A percentile compares a stretch with the other conserved stretches of the same genome.
Conservation (phyloP, 1,140 invertebrate species). For the Solen grandis region DNA sequence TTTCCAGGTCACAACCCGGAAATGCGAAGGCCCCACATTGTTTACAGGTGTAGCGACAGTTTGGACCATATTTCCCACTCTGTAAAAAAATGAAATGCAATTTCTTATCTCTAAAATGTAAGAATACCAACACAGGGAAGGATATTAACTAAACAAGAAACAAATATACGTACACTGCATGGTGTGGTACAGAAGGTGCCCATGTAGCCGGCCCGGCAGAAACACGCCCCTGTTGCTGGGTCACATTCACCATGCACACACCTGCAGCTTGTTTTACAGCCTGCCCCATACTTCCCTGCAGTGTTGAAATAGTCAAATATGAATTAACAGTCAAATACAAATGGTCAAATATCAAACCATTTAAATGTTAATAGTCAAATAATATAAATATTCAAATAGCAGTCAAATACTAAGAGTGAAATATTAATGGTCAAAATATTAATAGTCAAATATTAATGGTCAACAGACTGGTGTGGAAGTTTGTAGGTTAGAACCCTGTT, state of each 20-base stretch:
- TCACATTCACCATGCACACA: slow-evolving; percentile 89
- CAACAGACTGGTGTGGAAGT: too few species aligned
- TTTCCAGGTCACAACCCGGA: slow-evolving; percentile 87
- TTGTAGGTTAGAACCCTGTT: too few species aligned
- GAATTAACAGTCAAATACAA: too few species aligned
- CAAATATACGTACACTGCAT: slow-evolving; percentile 64
- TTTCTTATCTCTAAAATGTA: too few species aligned
- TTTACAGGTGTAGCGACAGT: slow-evolving; percentile 59
- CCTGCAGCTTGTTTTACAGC: slow-evolving; percentile 88
- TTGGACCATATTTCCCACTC: slow-evolving; percentile 57
- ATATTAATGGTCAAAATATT: too few species aligned
- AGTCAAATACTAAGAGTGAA: too few species aligned
- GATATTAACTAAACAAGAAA: too few species aligned
- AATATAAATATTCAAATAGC: too few species aligned
- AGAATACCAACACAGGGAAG: too few species aligned
- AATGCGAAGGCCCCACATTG: slow-evolving; percentile 54
- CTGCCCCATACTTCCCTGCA: slow-evolving; percentile 69
- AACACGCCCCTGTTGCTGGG: slow-evolving; percentile 58
- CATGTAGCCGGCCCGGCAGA: slow-evolving; percentile 63
- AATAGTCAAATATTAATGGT: too few species aligned
- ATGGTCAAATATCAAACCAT: too few species aligned
- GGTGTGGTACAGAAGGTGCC: slow-evolving; percentile 58
- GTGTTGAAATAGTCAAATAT: not conserved
- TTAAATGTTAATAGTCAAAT: too few species aligned
- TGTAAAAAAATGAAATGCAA: slow-evolving; percentile 36